These are phyloP conservation scores for Disparrhopalites patrizii DNA, from an alignment of 2,888 invertebrate genomes.

Conservation along the genomic window DNA sequence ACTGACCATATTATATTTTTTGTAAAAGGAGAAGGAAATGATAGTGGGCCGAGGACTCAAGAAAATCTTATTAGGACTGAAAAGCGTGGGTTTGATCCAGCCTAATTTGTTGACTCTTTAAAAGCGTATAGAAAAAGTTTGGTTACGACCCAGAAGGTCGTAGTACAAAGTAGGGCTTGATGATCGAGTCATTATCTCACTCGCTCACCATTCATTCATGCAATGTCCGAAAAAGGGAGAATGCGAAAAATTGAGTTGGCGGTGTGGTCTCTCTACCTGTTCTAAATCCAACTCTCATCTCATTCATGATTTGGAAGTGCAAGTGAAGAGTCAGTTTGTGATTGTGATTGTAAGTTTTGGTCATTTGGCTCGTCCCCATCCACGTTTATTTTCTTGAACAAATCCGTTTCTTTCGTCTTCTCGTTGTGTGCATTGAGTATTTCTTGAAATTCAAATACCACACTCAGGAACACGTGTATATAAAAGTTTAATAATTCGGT, in stretches of 20 bases:
- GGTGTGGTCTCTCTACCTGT: constrained; percentile 45
- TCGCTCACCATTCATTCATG: neutral
- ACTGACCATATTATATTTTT: neutral
- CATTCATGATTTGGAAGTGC: constrained; percentile 48
- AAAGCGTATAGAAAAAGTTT: constrained; percentile 30
- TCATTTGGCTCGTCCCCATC: too few relatives aligned
- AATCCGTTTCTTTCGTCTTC: too few relatives aligned
- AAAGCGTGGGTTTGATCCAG: constrained; percentile 47
- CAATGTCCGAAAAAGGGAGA: constrained; percentile 48
- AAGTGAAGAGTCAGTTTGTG: constrained; percentile 42
- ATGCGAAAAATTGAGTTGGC: constrained; percentile 48
- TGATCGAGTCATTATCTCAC: constrained; percentile 21
- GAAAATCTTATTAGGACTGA: constrained; percentile 47
- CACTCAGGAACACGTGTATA: too few relatives aligned
- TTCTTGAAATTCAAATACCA: too few relatives aligned
- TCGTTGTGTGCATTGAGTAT: too few relatives aligned
- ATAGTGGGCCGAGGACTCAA: constrained; percentile 31
- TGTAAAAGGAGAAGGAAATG: neutral
- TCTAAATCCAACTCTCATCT: constrained; percentile 46
- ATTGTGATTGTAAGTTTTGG: too few relatives aligned
- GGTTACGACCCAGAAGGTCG: constrained; percentile 48
- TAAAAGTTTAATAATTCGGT: too few relatives aligned
- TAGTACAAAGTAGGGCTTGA: constrained; percentile 39
- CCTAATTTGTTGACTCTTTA: constrained; percentile 32
- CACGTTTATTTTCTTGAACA: too few relatives aligned